Evolutionary conservation across 2,113 vertebrate genomes (phyloP).

Genomic region (Lepisosteus osseus): DNA sequence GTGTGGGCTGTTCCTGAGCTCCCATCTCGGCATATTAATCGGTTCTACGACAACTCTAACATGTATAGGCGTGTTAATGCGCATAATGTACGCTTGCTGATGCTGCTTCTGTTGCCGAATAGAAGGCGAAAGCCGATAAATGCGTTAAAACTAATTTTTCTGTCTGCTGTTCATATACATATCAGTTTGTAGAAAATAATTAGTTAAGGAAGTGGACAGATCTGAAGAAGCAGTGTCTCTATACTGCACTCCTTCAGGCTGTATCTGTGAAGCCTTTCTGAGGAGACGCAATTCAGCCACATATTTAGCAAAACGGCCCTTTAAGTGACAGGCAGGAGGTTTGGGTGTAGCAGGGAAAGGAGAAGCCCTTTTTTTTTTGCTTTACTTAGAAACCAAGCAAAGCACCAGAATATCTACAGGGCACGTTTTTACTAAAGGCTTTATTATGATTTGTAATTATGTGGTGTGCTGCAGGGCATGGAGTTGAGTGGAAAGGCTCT

Average conservation of each 20-base stretch:
- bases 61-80: too few relatives aligned
- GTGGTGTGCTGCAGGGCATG: slow-evolving; percentile 62
- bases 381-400: slow-evolving; percentile 7
- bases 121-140: too few relatives aligned
- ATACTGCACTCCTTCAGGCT: neutral
- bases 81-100: too few relatives aligned
- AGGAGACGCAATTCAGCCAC: neutral
- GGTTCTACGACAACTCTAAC: too few relatives aligned
- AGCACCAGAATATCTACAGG: slow-evolving; percentile 57
- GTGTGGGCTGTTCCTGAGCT: too few relatives aligned
- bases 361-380: slow-evolving; percentile 3
- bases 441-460: slow-evolving; percentile 71
- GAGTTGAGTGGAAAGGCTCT: slow-evolving; percentile 51
- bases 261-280: neutral
- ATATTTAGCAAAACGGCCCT: neutral
- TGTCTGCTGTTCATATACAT: too few relatives aligned
- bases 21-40: too few relatives aligned
- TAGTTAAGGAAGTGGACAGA: too few relatives aligned
- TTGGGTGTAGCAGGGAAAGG: neutral
- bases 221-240: too few relatives aligned
- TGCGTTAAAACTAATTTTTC: too few relatives aligned
- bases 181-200: too few relatives aligned
- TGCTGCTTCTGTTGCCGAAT: too few relatives aligned
- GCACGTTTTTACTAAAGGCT: slow-evolving; percentile 53
- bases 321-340: neutral